Base-by-base conservation (phyloP, 2,888 invertebrate genomes). In the Orchesella flavescens region DNA sequence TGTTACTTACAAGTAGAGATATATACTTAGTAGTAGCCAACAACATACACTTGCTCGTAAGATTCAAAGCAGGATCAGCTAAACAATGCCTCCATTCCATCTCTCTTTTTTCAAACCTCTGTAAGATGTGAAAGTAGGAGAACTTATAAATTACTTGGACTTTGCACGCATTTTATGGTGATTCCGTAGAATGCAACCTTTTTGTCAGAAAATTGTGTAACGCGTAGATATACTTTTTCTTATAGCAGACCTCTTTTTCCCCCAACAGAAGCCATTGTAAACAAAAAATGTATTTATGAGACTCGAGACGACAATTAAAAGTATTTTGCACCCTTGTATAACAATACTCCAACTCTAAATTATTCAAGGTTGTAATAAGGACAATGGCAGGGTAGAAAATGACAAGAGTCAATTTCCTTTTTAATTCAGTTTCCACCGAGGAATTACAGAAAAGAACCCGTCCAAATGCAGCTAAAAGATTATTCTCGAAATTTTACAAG, bases 301-400 rank as follows among this genome's bases (percentile, higher is more conserved):
- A 65, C 80, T 80, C 73, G 73, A 73, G 80, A 80, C 74, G 80
- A 59, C 80, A 80, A 80, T 80, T 80, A 80, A 73, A 79, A 57
- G 43, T 23, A 68, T 68, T 68, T 68, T 68, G 46, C 68, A 68
- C 68, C 68, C 68, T 68, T 68, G 68, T 68, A 34, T 34, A 34
- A 34, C 34, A 34, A 34, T 34, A 7, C 34, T 34, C 12, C 19
- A 49, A 23, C 68, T 19, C 23, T 61, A 13, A 24, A 61, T 61
- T 17, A 21, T 21, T 57, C 24, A 13, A 57, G 24, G 24, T 12
- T 61, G 23, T 23, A 61, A 23, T 24, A 23, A 61, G 24, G 2
- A 13, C 24, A 61, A 10, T 21, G 57, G 19, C 10, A 24, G 2
- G 61, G 24, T 3, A 9, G 21, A 61, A 61, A 61, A 23, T 61